These are phyloP conservation scores for Parochlus steinenii DNA, from an alignment of 2,888 invertebrate genomes.

Conservation along the genomic window DNA sequence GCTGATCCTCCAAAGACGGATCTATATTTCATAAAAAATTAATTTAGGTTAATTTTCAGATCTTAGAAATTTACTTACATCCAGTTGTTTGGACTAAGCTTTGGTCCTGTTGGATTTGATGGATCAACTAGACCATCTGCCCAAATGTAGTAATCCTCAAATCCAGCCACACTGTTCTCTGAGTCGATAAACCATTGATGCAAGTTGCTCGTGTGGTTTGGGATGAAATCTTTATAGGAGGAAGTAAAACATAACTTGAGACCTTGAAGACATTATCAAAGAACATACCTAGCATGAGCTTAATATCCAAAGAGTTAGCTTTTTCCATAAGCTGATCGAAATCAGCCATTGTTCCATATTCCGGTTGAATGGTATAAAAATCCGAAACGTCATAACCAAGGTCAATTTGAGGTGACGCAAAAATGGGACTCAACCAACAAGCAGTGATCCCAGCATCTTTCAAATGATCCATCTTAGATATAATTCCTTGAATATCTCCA, in stretches of 20 bases:
- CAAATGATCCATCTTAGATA: conserved; percentile 32
- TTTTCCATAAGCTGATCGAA: conserved; percentile 29
- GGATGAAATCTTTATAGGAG: conserved; percentile 58
- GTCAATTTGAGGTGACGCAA: conserved; percentile 41
- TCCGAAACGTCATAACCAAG: conserved; percentile 46
- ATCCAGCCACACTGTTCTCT: conserved; percentile 32
- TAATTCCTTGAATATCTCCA: conserved; percentile 32
- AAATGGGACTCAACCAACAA: conserved; percentile 56
- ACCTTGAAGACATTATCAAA: background rate
- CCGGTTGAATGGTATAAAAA: conserved; percentile 34
- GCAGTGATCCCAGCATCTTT: conserved; percentile 40
- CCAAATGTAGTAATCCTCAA: conserved; percentile 56
- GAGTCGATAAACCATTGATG: conserved; percentile 49
- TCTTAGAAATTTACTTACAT: too few species aligned
- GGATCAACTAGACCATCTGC: conserved; percentile 26
- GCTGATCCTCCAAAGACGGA: conserved; percentile 38
- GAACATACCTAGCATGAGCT: conserved; percentile 41
- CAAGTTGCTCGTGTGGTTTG: conserved; percentile 34
- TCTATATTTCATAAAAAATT: too few species aligned
- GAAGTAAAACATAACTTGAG: too few species aligned
- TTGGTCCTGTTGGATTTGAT: conserved; percentile 12
- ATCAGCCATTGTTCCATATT: conserved; percentile 39
- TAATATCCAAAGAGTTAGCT: conserved; percentile 39
- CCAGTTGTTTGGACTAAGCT: conserved; percentile 33
- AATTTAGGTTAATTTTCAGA: too few species aligned